phyloP scores from a whole-genome alignment of 2,113 vertebrate genomes.

The Thamnaconus septentrionalis region DNA sequence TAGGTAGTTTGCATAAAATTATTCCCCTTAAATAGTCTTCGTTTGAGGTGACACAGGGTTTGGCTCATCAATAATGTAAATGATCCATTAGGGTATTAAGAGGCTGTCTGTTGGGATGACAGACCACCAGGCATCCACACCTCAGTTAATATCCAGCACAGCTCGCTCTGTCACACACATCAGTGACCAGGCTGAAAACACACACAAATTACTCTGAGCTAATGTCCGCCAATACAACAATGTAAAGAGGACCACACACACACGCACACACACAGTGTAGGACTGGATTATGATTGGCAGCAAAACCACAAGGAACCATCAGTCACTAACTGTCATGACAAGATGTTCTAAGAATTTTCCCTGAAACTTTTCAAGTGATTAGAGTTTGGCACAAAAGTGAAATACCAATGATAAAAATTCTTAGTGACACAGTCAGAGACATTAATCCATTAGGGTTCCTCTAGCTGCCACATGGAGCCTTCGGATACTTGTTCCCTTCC shows the following conservation, averaged over 20 bases:
- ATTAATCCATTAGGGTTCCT: conserved; percentile 66
- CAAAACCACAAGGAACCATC: too few species aligned
- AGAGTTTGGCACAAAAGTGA: conserved; percentile 43
- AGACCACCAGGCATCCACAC: conserved; percentile 72
- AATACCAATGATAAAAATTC: conserved; percentile 39
- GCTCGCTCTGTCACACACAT: conserved; percentile 58
- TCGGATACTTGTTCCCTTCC: conserved; percentile 56
- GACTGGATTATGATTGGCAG: too few species aligned
- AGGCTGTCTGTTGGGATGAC: conserved; percentile 89
- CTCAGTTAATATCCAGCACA: conserved; percentile 75
- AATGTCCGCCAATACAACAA: neutral
- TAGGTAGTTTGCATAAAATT: conserved; percentile 98
- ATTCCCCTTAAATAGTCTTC: conserved; percentile 91
- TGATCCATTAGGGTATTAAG: conserved; percentile 86
- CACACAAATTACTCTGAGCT: conserved; percentile 22
- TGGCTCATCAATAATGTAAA: conserved; percentile 99
- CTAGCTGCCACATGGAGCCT: conserved; percentile 72
- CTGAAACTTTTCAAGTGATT: conserved; percentile 8
- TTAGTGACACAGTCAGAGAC: conserved; percentile 40
- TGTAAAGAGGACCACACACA: too few species aligned
- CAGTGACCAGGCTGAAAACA: conserved; percentile 41
- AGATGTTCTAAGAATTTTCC: too few species aligned
- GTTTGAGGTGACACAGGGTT: conserved; percentile 92
- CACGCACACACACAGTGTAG: too few species aligned
- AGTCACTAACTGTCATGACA: too few species aligned